Percentiles rank a stretch among this genome's conserved stretches.
phyloP scores from a whole-genome alignment of 2,113 vertebrate species.

The Entelurus aequoreus region DNA sequence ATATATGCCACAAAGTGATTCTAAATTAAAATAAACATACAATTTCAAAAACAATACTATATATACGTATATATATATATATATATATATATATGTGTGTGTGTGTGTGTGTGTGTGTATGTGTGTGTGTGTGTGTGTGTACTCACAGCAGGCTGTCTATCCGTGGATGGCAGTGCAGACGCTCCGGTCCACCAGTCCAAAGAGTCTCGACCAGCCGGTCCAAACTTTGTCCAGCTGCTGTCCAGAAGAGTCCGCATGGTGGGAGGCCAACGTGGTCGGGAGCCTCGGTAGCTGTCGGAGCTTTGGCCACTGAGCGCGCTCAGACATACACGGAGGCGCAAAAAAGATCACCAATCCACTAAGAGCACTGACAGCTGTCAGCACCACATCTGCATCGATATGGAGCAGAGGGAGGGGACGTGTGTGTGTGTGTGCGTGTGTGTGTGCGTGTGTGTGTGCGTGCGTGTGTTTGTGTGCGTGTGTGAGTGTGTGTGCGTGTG shows the following conservation, averaged over 20 bases:
- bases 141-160: conserved; percentile 80
- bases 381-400: too few species aligned
- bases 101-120: too few species aligned
- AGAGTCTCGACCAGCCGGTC: conserved; percentile 78
- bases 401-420: too few species aligned
- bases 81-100: too few species aligned
- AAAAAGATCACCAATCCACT: neutral
- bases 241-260: conserved; percentile 78
- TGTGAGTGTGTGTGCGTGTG: too few species aligned
- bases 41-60: too few species aligned
- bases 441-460: too few species aligned
- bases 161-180: conserved; percentile 67
- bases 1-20: too few species aligned
- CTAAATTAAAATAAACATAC: too few species aligned
- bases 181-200: conserved; percentile 81
- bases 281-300: neutral
- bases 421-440: too few species aligned
- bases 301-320: conserved; percentile 1
- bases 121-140: neutral
- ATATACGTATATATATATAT: too few species aligned
- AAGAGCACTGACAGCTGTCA: neutral
- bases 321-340: neutral
- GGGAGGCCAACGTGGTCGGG: conserved; percentile 17
- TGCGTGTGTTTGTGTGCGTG: too few species aligned
- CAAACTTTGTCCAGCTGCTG: conserved; percentile 84